Conservation (phyloP, 1,140 invertebrate genomes). For the Drosophila santomea region DNA sequence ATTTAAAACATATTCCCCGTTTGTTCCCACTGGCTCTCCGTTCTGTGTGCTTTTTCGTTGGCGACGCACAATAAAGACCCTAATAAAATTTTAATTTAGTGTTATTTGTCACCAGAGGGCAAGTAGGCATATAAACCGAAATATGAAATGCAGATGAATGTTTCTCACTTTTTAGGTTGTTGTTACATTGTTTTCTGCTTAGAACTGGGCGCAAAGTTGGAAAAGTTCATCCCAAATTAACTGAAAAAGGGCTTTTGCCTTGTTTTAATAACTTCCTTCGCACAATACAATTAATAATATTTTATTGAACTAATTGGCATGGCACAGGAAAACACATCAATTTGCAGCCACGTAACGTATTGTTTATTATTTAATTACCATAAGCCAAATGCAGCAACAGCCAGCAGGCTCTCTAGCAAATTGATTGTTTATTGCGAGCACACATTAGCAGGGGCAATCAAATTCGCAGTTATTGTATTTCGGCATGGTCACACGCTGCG, state of each 20-base stretch:
- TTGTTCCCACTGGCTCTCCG: constrained; percentile 21
- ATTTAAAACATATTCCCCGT: constrained; percentile 76
- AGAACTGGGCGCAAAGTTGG: constrained; percentile 45
- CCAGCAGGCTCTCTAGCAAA: constrained; percentile 57
- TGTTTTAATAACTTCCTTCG: not conserved
- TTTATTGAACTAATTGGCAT: constrained; percentile 73
- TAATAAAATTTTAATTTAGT: constrained; percentile 83
- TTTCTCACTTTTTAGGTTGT: constrained; percentile 48
- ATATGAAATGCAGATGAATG: constrained; percentile 37
- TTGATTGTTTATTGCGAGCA: constrained; percentile 77
- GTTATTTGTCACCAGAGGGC: constrained; percentile 80
- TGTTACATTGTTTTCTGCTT: constrained; percentile 20
- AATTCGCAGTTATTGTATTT: constrained; percentile 58
- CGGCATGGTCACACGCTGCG: constrained; percentile 56
- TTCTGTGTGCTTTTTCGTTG: constrained; percentile 34
- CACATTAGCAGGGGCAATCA: constrained; percentile 63
- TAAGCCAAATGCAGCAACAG: constrained; percentile 53
- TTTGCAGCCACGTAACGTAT: constrained; percentile 31
- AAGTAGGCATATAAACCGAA: constrained; percentile 24
- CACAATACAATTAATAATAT: constrained; percentile 43
- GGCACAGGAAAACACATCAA: constrained; percentile 54
- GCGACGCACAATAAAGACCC: constrained; percentile 77
- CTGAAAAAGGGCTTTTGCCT: constrained; percentile 6
- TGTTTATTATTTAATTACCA: constrained; percentile 81
- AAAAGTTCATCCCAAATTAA: constrained; percentile 31